phyloP scores from a whole-genome alignment of 2,113 vertebrate genomes.

The Brevimyrus niger region DNA sequence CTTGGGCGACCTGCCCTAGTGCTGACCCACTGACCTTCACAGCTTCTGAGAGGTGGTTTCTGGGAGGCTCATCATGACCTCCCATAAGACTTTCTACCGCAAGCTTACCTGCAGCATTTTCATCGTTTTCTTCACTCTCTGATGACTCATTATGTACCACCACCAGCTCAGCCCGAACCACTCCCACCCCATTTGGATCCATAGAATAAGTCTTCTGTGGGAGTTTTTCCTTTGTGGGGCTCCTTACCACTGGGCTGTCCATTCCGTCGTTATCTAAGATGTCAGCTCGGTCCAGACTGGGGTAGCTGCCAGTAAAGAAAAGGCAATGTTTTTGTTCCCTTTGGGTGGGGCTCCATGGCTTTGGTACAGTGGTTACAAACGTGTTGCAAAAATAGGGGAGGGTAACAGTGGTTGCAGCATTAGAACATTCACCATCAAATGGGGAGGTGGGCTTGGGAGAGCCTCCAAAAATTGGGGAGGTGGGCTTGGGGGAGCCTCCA shows the following conservation, averaged over 20 bases:
- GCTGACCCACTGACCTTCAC: constrained; percentile 24
- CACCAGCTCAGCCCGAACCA: constrained; percentile 56
- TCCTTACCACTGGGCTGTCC: not conserved
- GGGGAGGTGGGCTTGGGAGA: not conserved
- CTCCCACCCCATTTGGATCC: constrained; percentile 21
- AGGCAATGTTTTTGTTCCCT: not conserved
- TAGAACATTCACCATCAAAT: not conserved
- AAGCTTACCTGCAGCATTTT: constrained; percentile 35
- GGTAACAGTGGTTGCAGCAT: not conserved
- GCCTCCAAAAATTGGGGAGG: not conserved
- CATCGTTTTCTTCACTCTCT: constrained; percentile 63
- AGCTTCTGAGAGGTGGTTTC: not conserved
- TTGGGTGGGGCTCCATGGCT: not conserved
- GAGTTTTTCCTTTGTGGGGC: not conserved
- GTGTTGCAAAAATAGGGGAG: not conserved
- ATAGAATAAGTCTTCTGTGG: not conserved
- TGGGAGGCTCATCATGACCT: constrained; percentile 18
- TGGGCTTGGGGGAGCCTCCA: not conserved
- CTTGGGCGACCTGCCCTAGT: constrained; percentile 2
- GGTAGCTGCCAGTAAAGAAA: not conserved
- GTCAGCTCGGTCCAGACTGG: not conserved
- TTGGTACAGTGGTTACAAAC: not conserved
- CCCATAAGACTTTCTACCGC: not conserved
- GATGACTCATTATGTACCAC: constrained; percentile 66
- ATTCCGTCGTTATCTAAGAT: not conserved